Percentiles rank a stretch among this genome's conserved stretches.
These are phyloP conservation scores for Luscinia luscinia DNA, from an alignment of 2,797 vertebrate species.

Conservation along the genomic window DNA sequence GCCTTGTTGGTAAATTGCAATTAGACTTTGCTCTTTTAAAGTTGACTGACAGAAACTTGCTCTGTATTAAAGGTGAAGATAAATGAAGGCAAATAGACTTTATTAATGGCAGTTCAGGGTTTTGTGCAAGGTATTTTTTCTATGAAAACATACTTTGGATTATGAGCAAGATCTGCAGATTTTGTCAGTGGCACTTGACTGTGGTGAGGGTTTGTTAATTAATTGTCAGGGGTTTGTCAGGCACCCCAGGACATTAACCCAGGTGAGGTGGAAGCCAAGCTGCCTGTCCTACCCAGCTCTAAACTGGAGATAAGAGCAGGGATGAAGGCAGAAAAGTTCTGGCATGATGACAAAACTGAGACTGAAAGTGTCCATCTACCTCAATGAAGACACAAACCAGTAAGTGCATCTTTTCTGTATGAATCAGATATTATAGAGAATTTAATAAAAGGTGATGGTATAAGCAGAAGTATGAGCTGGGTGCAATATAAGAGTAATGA, in stretches of 20 bases:
- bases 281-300: not conserved
- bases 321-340: not conserved
- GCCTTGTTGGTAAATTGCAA: not conserved
- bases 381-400: not conserved
- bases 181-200: no score
- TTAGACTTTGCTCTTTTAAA: constrained; percentile 8
- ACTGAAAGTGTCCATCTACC: not conserved
- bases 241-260: not conserved
- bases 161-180: not conserved
- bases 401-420: not conserved
- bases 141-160: not conserved
- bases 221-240: not conserved
- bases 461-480: not conserved
- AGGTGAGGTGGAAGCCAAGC: not conserved
- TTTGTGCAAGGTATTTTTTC: not conserved
- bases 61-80: not conserved
- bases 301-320: not conserved
- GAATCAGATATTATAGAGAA: not conserved
- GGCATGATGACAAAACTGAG: not conserved
- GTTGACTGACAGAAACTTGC: not conserved
- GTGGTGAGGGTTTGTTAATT: not conserved
- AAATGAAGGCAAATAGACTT: not conserved
- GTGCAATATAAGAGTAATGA: not conserved
- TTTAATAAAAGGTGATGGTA: not conserved
- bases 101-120: not conserved